Evolutionary conservation across 2,888 invertebrate genomes (phyloP), one percentile per base, ranked within the genome.

Genomic region (Zhuqinia jingwanae): DNA sequence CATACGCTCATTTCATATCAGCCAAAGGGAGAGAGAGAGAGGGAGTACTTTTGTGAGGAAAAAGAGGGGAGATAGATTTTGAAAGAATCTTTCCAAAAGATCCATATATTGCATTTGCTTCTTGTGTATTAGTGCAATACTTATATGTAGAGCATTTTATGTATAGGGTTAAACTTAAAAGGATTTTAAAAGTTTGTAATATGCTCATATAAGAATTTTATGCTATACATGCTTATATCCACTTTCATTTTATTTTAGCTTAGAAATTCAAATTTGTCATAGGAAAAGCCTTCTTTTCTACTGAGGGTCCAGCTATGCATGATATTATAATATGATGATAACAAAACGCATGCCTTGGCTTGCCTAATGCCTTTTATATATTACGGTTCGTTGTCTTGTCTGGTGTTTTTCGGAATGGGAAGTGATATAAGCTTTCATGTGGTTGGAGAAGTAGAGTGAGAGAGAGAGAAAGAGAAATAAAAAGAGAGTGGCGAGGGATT

Each of bases 241-340:
- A 47, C 84, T 84, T 89, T 77, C 84, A 89, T 89, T 88, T 88
- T 88, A 87, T 89, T 89, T 70, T 88, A 85, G 85, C 88, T 90
- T 90, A 89, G 89, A 90, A 90, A 89, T 89, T 90, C 90, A 90
- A 90, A 90, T 90, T 89, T 84, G 87, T 88, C 82, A 82, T 80
- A 78, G 76, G 85, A 86, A 85, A 88, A n/a, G n/a, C 80, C 88
- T 87, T 70, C 15, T 22, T 25, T 47, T 22, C 13, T n/a, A 25
- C 47, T 47, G 8, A 15, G 47, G 27, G 27, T 15, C 25, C 22
- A 70, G 15, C 10, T 11, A 27, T 25, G n/a, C 1, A 6, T 25
- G 1, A n/a, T 15, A 27, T 13, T 60, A 60, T 27, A 8, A 1
- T 47, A n/a, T 10, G 47, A 15, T 15, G 47, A 13, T 22, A 47